Conservation (phyloP, 2,888 invertebrate genomes). For the Seira sanloemensis region DNA sequence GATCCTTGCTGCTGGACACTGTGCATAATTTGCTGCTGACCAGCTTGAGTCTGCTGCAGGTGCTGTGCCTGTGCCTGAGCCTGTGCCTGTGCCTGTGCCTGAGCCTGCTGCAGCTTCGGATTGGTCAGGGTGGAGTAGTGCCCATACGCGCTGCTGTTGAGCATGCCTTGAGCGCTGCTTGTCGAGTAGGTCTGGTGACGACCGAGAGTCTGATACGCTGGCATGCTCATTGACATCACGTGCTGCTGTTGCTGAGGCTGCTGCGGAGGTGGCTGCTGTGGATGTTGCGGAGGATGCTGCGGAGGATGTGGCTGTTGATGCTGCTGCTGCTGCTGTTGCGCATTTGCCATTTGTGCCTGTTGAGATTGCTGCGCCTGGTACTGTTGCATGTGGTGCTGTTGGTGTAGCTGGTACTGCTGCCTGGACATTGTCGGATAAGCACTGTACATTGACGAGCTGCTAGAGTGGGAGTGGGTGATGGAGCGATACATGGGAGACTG, state of each 20-base stretch:
- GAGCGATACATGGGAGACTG: conserved; percentile 73
- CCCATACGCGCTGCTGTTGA: conserved; percentile 70
- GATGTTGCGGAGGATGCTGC: conserved; percentile 1
- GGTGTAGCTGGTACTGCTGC: conserved; percentile 71
- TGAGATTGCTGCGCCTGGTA: conserved; percentile 72
- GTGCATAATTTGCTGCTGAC: too few species aligned
- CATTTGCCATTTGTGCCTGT: conserved; percentile 65
- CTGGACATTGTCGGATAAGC: conserved; percentile 73
- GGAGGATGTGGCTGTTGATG: conserved; percentile 11
- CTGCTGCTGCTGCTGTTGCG: conserved; percentile 55
- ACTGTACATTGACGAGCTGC: conserved; percentile 72
- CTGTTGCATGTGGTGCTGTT: conserved; percentile 66
- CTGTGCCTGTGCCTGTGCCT: conserved; percentile 40
- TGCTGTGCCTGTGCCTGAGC: conserved; percentile 15
- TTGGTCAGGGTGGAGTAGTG: conserved; percentile 70
- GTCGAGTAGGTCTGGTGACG: conserved; percentile 64
- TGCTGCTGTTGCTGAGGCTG: conserved; percentile 71
- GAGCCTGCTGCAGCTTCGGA: conserved; percentile 63
- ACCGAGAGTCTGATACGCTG: conserved; percentile 71
- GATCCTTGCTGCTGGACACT: conserved; percentile 51
- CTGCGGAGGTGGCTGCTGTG: conserved; percentile 42
- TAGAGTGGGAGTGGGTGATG: conserved; percentile 72
- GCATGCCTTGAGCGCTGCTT: conserved; percentile 66
- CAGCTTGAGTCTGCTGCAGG: not conserved
- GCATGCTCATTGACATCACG: conserved; percentile 68